These are phyloP conservation scores for Eupristina koningsbergeri DNA, from an alignment of 1,140 invertebrate genomes.

Conservation along the genomic window DNA sequence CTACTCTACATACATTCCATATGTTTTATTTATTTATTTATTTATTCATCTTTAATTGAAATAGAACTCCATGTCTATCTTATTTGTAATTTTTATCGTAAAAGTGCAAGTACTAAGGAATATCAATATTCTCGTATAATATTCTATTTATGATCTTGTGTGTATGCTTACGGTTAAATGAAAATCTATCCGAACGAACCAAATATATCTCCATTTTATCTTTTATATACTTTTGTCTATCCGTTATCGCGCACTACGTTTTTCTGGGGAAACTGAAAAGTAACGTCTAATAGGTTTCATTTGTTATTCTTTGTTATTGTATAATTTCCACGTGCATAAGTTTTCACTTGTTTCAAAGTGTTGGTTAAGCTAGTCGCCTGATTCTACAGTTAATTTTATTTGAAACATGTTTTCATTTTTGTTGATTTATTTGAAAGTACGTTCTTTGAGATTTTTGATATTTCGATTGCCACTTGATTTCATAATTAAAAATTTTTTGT, in stretches of 20 bases:
- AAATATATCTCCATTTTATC: conserved; percentile 16
- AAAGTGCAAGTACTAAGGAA: not conserved
- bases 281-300: conserved; percentile 10
- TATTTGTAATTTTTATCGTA: too few relatives aligned
- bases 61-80: too few relatives aligned
- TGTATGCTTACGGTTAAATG: conserved; percentile 4
- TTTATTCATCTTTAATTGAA: not conserved
- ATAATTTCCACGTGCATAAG: not conserved
- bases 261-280: conserved; percentile 10
- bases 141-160: not conserved
- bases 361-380: not conserved
- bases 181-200: not conserved
- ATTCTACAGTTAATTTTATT: conserved; percentile 4
- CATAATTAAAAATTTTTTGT: not conserved
- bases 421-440: not conserved
- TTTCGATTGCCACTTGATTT: not conserved
- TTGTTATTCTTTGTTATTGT: conserved; percentile 7
- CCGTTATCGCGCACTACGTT: not conserved
- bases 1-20: not conserved
- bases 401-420: not conserved
- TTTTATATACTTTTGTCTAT: not conserved
- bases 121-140: conserved; percentile 1
- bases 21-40: not conserved
- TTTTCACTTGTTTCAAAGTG: conserved; percentile 10
- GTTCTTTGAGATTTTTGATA: not conserved